Conservation (phyloP, 2,797 vertebrate species). For the Scolopax bukidnonensis region DNA sequence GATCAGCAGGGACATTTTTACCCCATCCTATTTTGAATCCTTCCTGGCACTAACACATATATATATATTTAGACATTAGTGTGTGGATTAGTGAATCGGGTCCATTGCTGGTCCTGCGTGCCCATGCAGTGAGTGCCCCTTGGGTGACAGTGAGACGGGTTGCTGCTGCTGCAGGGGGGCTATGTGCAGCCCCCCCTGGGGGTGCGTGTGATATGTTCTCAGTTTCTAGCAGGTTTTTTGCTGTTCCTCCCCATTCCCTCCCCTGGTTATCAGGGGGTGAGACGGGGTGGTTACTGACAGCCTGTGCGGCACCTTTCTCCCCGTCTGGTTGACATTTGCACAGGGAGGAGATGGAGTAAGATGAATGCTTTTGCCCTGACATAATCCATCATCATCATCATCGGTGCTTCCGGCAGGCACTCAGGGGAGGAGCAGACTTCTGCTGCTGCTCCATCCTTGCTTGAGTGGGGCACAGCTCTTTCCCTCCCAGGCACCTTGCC, state of each 20-base stretch:
- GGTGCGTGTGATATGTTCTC: accelerated
- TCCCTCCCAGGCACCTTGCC: background rate
- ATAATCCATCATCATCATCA: background rate
- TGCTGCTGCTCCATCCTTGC: background rate
- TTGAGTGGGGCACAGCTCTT: background rate
- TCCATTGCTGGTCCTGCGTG: background rate
- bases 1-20: background rate
- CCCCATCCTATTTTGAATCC: background rate
- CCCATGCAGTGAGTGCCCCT: accelerated
- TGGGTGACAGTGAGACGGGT: background rate
- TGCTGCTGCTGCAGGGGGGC: background rate
- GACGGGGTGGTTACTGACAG: background rate
- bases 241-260: accelerated
- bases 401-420: background rate
- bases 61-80: accelerated
- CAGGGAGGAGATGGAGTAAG: background rate
- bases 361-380: background rate
- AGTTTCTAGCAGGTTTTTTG: background rate
- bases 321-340: background rate
- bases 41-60: background rate
- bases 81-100: background rate
- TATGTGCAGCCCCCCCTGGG: too few species aligned
- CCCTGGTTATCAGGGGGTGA: background rate
- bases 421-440: background rate
- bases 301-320: background rate